These are phyloP conservation scores for Psettodes erumei DNA, from an alignment of 2,113 vertebrate genomes.

Conservation along the genomic window DNA sequence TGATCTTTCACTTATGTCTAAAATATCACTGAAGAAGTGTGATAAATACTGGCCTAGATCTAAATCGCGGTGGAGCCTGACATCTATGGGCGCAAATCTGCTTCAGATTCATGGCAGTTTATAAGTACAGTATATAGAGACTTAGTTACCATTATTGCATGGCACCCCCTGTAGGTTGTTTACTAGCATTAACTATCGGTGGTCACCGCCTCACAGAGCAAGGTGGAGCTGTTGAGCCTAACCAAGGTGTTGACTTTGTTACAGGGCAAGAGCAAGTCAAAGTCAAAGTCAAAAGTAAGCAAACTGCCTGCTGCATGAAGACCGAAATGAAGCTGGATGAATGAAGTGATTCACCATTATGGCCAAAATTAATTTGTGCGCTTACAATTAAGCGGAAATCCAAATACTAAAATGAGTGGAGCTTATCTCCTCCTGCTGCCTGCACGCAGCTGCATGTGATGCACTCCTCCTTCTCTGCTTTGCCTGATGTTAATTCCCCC, in stretches of 20 bases:
- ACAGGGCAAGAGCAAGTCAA: constrained; percentile 82
- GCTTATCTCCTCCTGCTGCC: not conserved
- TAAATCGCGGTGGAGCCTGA: not conserved
- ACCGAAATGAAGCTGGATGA: not conserved
- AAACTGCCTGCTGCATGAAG: constrained; percentile 56
- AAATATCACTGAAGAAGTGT: not conserved
- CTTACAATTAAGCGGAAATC: not conserved
- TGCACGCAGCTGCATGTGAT: constrained; percentile 44
- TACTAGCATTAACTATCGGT: not conserved
- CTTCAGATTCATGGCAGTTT: not conserved
- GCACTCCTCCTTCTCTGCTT: constrained; percentile 11
- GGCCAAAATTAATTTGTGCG: not conserved
- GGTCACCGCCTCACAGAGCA: not conserved
- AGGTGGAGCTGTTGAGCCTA: constrained; percentile 23
- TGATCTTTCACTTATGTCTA: not conserved
- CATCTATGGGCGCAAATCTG: not conserved
- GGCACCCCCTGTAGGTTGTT: constrained; percentile 31
- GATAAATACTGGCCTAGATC: not conserved
- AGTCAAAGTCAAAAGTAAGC: constrained; percentile 84
- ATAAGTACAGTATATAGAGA: not conserved
- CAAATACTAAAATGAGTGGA: not conserved
- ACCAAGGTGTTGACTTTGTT: constrained; percentile 72
- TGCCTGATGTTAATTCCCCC: not conserved
- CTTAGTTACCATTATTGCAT: not conserved
- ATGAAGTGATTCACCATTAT: not conserved